phyloP scores from a whole-genome alignment of 2,888 invertebrate species.

The Alviniconcha strummeri region DNA sequence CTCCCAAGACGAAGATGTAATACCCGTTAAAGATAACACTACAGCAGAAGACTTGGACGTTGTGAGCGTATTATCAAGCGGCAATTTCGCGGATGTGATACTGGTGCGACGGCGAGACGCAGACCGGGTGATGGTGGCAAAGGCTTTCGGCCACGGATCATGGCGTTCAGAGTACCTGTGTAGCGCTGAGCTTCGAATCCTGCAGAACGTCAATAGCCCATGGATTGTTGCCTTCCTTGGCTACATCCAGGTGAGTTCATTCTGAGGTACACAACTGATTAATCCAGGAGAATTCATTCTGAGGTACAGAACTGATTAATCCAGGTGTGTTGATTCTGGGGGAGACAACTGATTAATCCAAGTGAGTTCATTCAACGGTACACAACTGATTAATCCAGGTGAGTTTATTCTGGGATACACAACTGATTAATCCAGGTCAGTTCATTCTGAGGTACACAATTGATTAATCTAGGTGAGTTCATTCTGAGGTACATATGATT shows the following conservation, averaged over 20 bases:
- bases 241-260: neutral
- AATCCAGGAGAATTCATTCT: no score
- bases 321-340: no score
- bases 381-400: no score
- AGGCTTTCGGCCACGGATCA: constrained; percentile 1
- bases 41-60: constrained; percentile 10
- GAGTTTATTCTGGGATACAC: no score
- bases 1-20: neutral
- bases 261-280: no score
- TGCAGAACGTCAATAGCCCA: constrained; percentile 7
- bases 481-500: no score
- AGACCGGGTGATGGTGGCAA: constrained; percentile 6
- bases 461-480: no score
- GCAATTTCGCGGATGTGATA: constrained; percentile 14
- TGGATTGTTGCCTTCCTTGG: constrained; percentile 13
- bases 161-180: constrained; percentile 31
- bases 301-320: no score
- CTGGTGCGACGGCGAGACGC: neutral
- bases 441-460: no score
- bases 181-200: constrained; percentile 15
- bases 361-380: no score
- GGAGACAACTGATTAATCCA: no score
- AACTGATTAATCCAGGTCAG: no score
- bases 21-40: neutral
- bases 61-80: neutral